These are phyloP conservation scores for Hypocryptadius cinnamomeus DNA, from an alignment of 2,113 vertebrate species.

Conservation along the genomic window DNA sequence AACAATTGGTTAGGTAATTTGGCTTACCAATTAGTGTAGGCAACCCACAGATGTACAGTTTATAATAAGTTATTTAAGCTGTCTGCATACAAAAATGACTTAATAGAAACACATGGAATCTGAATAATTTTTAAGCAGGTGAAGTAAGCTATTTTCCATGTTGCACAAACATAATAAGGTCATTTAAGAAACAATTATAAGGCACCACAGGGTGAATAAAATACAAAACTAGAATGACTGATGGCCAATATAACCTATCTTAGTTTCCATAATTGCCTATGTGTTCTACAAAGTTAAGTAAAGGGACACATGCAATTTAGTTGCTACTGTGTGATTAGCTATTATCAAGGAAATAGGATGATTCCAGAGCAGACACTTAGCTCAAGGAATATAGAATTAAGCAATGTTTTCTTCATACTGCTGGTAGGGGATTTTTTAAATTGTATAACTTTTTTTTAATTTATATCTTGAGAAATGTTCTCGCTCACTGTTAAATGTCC, in stretches of 20 bases:
- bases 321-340: neutral
- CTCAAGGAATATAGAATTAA: slow-evolving; percentile 25
- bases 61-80: slow-evolving; percentile 41
- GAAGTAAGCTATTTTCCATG: slow-evolving; percentile 43
- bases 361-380: neutral
- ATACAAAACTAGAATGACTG: slow-evolving; percentile 32
- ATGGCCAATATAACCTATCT: slow-evolving; percentile 31
- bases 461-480: neutral
- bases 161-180: slow-evolving; percentile 62
- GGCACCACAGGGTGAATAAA: slow-evolving; percentile 47
- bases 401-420: neutral
- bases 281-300: slow-evolving; percentile 58
- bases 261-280: slow-evolving; percentile 26
- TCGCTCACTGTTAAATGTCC: slow-evolving; percentile 14
- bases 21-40: neutral
- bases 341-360: slow-evolving; percentile 4
- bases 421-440: neutral
- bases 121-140: slow-evolving; percentile 38
- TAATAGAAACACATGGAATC: slow-evolving; percentile 39
- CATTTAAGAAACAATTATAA: slow-evolving; percentile 65
- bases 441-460: neutral
- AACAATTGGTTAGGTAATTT: neutral
- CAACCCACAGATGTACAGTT: slow-evolving; percentile 33
- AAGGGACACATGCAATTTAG: slow-evolving; percentile 39
- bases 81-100: slow-evolving; percentile 37